phyloP scores from a whole-genome alignment of 2,113 vertebrate genomes.

The Gorsachius goisagi region DNA sequence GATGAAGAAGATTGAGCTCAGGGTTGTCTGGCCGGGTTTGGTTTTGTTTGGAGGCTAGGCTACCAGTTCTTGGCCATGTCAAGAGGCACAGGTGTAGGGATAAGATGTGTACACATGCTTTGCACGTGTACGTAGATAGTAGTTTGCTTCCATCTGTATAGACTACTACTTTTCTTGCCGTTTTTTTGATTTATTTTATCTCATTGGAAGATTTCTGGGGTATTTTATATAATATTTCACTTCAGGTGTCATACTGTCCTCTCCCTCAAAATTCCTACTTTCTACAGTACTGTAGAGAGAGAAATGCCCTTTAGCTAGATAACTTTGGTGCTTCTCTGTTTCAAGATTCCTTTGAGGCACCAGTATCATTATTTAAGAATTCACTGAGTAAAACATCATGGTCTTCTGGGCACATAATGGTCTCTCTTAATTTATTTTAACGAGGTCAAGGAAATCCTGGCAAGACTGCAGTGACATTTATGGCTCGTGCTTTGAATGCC shows the following conservation, averaged over 20 bases:
- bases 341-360: neutral
- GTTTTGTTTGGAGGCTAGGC: neutral
- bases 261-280: neutral
- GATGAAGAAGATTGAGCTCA: neutral
- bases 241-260: neutral
- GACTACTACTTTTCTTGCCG: neutral
- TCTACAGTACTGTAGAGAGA: neutral
- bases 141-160: neutral
- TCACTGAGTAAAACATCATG: neutral
- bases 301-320: neutral
- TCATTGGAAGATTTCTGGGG: fast-evolving
- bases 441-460: neutral
- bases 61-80: neutral
- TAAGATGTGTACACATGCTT: neutral
- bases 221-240: neutral
- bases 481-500: neutral
- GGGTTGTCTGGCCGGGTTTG: fast-evolving
- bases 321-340: neutral
- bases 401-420: neutral
- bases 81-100: neutral
- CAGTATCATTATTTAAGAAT: neutral
- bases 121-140: fast-evolving
- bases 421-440: neutral
- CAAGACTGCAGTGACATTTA: neutral
- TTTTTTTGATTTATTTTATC: neutral